Evolutionary conservation across 2,888 invertebrate species (phyloP), one percentile per base, ranked within the genome.

Genomic region (Latrodectus elegans): DNA sequence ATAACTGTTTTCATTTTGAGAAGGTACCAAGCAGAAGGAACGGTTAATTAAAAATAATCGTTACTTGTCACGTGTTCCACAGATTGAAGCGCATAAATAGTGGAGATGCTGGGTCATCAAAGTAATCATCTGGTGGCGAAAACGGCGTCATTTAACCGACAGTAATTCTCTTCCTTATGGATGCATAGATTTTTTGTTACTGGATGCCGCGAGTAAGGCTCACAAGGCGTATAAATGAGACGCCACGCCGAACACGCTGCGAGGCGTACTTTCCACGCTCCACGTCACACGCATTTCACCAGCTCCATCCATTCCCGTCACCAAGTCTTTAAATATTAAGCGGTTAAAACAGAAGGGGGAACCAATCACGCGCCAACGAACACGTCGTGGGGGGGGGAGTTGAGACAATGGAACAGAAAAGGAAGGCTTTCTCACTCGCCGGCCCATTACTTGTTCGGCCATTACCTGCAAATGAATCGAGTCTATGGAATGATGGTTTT

Each of bases 381-480:
- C 38, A 38, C 38, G 38, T 38, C 38, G 38, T 3, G 38, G 38
- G 38, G 38, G 38, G 38, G 38, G 0, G 38, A 6, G 38, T 38
- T 38, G 38, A 38, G 38, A 38, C 38, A 38, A 70, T 26, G 38
- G 38, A 70, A 70, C 38, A 38, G 38, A 38, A 38, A 38, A 65
- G 67, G 22, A 55, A 60, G 38, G 71, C 70, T 38, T 38, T 38
- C 71, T 71, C 79, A 65, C 68, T 68, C 78, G 70, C 71, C 75
- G 75, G 70, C 73, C 80, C 80, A 80, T 85, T 85, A 74, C 60
- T 65, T 49, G 75, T 70, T 71, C 75, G 79, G 38, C 85, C 85
- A 85, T 75, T 85, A 70, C 74, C 80, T 64, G 80, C 75, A 71
- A 85, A 85, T 85, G 85, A 80, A 80, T 80, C 73, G 78, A 73